Percentiles rank a stretch among this genome's conserved stretches.
Conservation (phyloP, 1,140 invertebrate genomes). For the Eciton burchellii region DNA sequence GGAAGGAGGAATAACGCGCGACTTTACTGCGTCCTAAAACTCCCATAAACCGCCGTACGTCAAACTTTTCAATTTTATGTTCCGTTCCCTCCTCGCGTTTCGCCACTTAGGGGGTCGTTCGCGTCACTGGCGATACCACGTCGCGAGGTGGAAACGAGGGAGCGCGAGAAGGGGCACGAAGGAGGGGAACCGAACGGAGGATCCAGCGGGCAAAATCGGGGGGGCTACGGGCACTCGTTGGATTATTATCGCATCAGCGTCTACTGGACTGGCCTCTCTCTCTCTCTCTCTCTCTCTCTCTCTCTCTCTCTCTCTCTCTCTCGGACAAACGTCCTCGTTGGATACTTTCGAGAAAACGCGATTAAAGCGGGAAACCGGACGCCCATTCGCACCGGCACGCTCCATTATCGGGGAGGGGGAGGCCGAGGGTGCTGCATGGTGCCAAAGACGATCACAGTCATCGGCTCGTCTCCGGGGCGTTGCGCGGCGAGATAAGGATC, state of each 20-base stretch:
- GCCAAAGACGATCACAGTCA: conserved; percentile 56
- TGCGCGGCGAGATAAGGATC: conserved; percentile 81
- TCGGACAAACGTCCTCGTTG: conserved; percentile 29
- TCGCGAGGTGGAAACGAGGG: background rate
- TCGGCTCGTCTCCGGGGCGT: conserved; percentile 47
- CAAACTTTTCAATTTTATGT: conserved; percentile 85
- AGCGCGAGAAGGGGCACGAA: background rate
- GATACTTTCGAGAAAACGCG: conserved; percentile 54
- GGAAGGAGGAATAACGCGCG: conserved; percentile 81
- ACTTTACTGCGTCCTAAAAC: conserved; percentile 84
- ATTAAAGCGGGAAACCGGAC: conserved; percentile 68
- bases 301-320: too few relatives aligned
- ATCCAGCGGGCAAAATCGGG: background rate
- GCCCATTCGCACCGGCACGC: conserved; percentile 54
- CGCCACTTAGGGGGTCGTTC: conserved; percentile 70
- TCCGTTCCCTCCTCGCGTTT: conserved; percentile 70
- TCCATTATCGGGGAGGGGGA: conserved; percentile 33
- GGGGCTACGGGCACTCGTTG: background rate
- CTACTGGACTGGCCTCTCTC: too few relatives aligned
- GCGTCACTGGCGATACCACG: background rate
- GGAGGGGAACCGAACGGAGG: background rate
- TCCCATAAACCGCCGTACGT: conserved; percentile 81
- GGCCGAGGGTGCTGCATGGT: background rate
- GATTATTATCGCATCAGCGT: conserved; percentile 14
- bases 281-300: too few relatives aligned